phyloP scores from a whole-genome alignment of 2,797 vertebrate species.

The Danionella dracula region DNA sequence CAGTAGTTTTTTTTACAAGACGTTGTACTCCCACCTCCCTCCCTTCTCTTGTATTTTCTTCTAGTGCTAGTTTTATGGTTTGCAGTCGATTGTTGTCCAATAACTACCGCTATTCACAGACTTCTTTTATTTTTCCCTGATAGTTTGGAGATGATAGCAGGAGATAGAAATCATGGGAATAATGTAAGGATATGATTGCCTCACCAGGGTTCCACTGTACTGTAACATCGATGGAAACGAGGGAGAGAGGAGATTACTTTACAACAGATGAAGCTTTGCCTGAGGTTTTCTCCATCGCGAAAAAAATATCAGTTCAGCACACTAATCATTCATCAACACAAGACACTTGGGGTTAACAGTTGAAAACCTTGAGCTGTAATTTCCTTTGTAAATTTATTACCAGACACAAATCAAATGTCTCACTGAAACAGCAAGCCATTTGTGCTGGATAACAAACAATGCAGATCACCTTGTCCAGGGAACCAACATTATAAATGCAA shows the following conservation, averaged over 20 bases:
- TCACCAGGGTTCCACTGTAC: slow-evolving; percentile 17
- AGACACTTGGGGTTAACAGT: slow-evolving; percentile 18
- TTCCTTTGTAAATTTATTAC: slow-evolving; percentile 27
- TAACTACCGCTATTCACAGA: slow-evolving; percentile 52
- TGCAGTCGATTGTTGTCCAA: slow-evolving; percentile 57
- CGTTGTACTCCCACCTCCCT: slow-evolving; percentile 20
- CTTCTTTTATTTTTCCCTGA: slow-evolving; percentile 40
- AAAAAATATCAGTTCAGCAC: slow-evolving; percentile 27
- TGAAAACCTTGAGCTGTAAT: slow-evolving; percentile 20
- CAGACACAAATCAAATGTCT: slow-evolving; percentile 1
- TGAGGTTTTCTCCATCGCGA: slow-evolving; percentile 20
- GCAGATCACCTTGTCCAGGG: background rate
- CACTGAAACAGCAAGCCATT: background rate
- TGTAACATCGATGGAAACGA: slow-evolving; percentile 25
- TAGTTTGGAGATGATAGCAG: slow-evolving; percentile 30
- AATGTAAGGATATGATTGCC: slow-evolving; percentile 45
- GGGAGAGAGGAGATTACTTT: slow-evolving; percentile 32
- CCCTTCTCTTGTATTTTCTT: slow-evolving; percentile 39
- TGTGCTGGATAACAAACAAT: background rate
- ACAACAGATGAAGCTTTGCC: slow-evolving; percentile 28
- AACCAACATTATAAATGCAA: background rate
- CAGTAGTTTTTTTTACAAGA: too few species aligned
- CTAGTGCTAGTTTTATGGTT: slow-evolving; percentile 26
- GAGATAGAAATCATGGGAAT: slow-evolving; percentile 32
- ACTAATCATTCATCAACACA: slow-evolving; percentile 23